Evolutionary conservation across 2,113 vertebrate genomes (phyloP), one percentile per base, ranked within the genome.

Genomic region (Channa argus): DNA sequence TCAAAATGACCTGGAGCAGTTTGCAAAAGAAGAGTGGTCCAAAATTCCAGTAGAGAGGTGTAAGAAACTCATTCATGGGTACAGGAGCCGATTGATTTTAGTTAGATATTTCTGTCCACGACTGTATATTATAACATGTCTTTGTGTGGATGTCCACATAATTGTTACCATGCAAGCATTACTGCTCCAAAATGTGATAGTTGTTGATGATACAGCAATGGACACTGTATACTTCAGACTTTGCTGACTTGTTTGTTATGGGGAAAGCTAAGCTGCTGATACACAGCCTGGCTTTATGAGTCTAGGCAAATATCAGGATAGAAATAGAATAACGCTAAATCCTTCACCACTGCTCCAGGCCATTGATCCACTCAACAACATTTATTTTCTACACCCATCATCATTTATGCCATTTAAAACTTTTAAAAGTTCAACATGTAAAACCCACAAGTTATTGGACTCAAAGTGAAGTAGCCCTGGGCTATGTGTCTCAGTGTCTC

Each of bases 321-420:
- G 45, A 79, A 79, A 73, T 39, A 80, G 63, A 70, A 77, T 46
- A 10, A 72, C n/a, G n/a, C 15, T 61, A 36, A 51, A 67, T 36
- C n/a, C 45, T 51, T 34, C 6, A 14, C 5, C 7, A 53, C 37
- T 15, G 63, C 74, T 61, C 6, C 34, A n/a, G 63, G 59, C 49
- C 36, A 50, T 53, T 15, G 12, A 59, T 69, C 24, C 34, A 39
- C 58, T 75, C 24, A 39, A 55, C 24, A 53, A 3, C 47, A 56
- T 66, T 47, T 56, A 54, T 74, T 50, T 64, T 74, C 53, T 6
- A 11, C 47, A 45, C 72, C 50, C 36, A 53, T 77, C 58, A 67
- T 80, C 70, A 39, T 65, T 76, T 56, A 55, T 76, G 49, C 47
- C 71, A 68, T 81, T 87, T 79, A 67, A 13, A 77, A 6, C 53